Base-by-base conservation (phyloP, 2,797 vertebrate species). In the Lerista edwardsae region DNA sequence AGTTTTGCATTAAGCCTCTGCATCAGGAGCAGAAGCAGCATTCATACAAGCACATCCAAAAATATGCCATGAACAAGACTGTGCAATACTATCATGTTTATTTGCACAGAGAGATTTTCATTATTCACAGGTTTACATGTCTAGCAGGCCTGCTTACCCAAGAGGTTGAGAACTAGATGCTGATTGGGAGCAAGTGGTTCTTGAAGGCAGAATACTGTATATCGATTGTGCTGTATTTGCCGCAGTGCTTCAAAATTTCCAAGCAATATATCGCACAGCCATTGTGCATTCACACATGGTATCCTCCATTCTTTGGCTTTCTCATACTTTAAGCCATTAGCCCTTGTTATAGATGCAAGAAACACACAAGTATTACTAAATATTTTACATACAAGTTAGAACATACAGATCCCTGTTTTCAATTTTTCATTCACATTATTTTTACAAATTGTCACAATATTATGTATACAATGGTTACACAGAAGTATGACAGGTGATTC, bases 291-390 rank as follows among this genome's bases (percentile, higher is more conserved):
- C 34, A 99, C 98, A 57, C 98, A 99, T 0, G 98, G 98, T 92
- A 99, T 98, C 94, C 98, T 95, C 99, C 99, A 99, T 93, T 99
- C 99, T 90, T 98, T 98, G 79, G 99, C 99, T 12, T 99, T 99
- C 89, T 99, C 98, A 0, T 98, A 99, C 93, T 99, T 99, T 74
- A 98, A 84, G 6, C 99, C 98, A 0, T 93, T 96, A 5, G 98
- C 96, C 91, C 99, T 99, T 91, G 75, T 83, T 14, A 85, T 34
- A 55, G 65, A 77, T 4, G 51, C 2, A 23, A 1, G 2, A 19
- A 36, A 15, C 75, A 47, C 78, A 59, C 41, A 51, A 57, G 31
- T 41, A 23, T 29, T 39, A 80, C 25, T 64, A n/a, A 12, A 36
- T 23, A 64, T 65, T 86, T 86, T 3, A 68, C 57, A 21, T 0